Evolutionary conservation across 2,888 invertebrate genomes (phyloP), one percentile per base, ranked within the genome.

Genomic region (Cetonia aurata): DNA sequence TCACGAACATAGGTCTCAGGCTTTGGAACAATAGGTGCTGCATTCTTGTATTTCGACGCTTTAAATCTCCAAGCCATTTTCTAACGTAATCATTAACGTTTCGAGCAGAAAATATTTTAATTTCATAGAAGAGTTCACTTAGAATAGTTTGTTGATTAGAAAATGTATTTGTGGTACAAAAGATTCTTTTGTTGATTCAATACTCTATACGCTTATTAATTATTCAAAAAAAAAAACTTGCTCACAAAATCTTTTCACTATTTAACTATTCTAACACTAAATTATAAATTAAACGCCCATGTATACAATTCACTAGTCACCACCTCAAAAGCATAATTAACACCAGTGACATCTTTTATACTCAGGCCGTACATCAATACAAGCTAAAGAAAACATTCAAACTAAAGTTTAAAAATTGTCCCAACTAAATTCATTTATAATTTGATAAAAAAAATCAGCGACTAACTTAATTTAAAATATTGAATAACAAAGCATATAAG

Each of bases 1-100:
- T 97, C 97, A 77, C 95, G 90, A 76, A 91, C 83, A 87, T 93
- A 92, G 76, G 94, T 93, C 88, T 98, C 97, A 72, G 96, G 96
- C 84, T 97, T 98, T 46, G 97, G 96, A 80, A 96, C 93, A 81
- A 96, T 96, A 52, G 98, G 96, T 77, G 96, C 93, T 75, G 98
- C 96, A 92, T 98, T 98, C 90, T 98, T 98, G 86, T 96, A 98
- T 86, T 98, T 98, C 74, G 97, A 97, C 83, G 96, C 96, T 89
- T 98, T 97, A 87, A 98, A 98, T 86, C 96, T 90, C 94, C 95
- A 95, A 86, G 95, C 94, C 95, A 96, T 95, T 65, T 46, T 52
- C 50, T 50, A 50, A 65, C 15, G 50, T 50, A 50, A 50, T 50
- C 62, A 65, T 65, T 19, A 65, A 65, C 62, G 50, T 50, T 65